Percentiles rank a stretch among this genome's conserved stretches.
phyloP scores from a whole-genome alignment of 2,797 vertebrate genomes.

The Anguilla anguilla region DNA sequence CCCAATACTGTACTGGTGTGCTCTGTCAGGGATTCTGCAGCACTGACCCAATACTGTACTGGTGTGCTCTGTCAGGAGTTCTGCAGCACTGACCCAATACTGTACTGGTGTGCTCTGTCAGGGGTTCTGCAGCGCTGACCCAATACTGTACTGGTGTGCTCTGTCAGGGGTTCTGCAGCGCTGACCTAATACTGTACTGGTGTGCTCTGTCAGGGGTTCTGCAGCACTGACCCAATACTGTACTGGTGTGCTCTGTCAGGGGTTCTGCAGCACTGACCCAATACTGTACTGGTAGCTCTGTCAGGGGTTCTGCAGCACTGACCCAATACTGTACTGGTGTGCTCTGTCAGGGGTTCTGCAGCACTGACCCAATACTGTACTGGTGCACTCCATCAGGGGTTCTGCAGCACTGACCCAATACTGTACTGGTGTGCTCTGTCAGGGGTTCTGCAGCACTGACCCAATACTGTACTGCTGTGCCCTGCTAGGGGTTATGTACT shows the following conservation, averaged over 20 bases:
- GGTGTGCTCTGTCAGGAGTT: background rate
- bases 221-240: too few relatives aligned
- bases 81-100: too few relatives aligned
- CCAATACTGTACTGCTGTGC: background rate
- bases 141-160: background rate
- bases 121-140: too few relatives aligned
- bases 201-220: background rate
- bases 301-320: background rate
- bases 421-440: background rate
- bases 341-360: background rate
- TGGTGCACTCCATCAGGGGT: too few relatives aligned
- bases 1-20: background rate
- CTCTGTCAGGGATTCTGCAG: background rate
- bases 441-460: too few relatives aligned
- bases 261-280: background rate
- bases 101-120: background rate
- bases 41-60: background rate
- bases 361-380: too few relatives aligned
- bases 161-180: background rate
- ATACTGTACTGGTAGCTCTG: background rate
- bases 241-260: too few relatives aligned
- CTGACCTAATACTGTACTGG: too few relatives aligned
- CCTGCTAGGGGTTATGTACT: conserved; percentile 51
- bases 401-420: background rate
- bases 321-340: background rate